Base-by-base conservation (phyloP, 2,113 vertebrate genomes). In the Arothron firmamentum region DNA sequence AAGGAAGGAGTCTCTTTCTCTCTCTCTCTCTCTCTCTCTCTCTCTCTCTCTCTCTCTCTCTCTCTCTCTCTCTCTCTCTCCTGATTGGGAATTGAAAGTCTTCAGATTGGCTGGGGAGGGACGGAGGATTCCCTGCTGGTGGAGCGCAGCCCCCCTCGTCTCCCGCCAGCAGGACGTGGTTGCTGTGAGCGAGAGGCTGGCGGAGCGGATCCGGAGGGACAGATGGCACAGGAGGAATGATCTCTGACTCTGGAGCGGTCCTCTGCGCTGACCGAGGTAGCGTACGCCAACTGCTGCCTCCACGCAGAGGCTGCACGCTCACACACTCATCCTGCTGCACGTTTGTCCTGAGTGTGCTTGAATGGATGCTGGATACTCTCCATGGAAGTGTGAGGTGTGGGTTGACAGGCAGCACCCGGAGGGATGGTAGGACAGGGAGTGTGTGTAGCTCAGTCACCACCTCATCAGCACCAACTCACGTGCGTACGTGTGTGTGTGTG, bases 191-290 rank as follows among this genome's bases (percentile, higher is more conserved):
- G 23, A 55, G 62, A 62, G 59, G 42, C 6, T 15, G 54, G 67
- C 70, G 75, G 67, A 74, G 74, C 59, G 74, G 51, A 67, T 31
- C 2, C 3, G 28, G 2, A 31, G 5, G 28, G 8, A 31, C 86
- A 88, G 82, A 90, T 87, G 88, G 80, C 66, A 74, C 75, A 34
- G 59, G 78, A 82, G 73, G 77, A 65, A 67, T 87, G 84, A 89
- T 85, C 85, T 83, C 72, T 85, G 79, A 84, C 79, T 81, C 57
- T 62, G 58, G 55, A 74, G 57, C 57, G 6, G 52, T 54, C 19
- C 60, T 47, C 55, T 56, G 61, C 52, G 28, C 65, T 70, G 69
- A 34, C 65, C 74, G 65, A 90, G 89, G 89, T 89, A 89, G 81
- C 56, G 72, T 83, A 86, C 65, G 67, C 28, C 68, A 52, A 38